Evolutionary conservation across 1,140 invertebrate genomes (phyloP), one percentile per base, ranked within the genome.

Genomic region (Andrena cerasifolii): DNA sequence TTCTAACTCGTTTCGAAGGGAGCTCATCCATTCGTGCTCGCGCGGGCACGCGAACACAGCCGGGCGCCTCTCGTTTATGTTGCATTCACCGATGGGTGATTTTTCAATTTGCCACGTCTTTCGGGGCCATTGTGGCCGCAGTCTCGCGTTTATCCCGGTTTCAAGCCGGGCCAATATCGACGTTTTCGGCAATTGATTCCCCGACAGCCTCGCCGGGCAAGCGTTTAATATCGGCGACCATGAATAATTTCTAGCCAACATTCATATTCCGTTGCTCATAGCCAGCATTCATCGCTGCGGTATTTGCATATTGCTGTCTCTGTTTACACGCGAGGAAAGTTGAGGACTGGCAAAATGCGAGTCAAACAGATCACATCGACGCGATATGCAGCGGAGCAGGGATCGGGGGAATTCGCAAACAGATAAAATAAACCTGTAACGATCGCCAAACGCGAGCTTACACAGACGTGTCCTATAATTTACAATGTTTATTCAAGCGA

Each of bases 51-150:
- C 58, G 36, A 8, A 45, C 31, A 40, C 47, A 21, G 12, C 0
- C 21, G 21, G n/a, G 33, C 28, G 21, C 24, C 45, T 14, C 24
- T 43, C 74, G 36, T 56, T 70, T 43, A 24, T 40, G 31, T 49
- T 65, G n/a, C 33, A 49, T 67, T 54, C 62, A 47, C 45, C 47
- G 61, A 33, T 12, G 45, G 28, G 24, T 26, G 82, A 75, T 80
- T 84, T 83, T 83, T 83, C 81, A 80, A 84, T 84, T 80, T 80
- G 67, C 78, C 71, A 77, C 49, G 58, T 80, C 43, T 83, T 80
- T 80, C 66, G 54, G 36, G 58, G 49, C 49, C 66, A 70, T 85
- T 79, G 71, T 71, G 53, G 40, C 53, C 62, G 43, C 79, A 70
- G 67, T 77, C 72, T 40, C 43, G 62, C 36, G 33, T 62, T 72